Evolutionary conservation across 1,140 invertebrate genomes (phyloP).

Genomic region (Bombus vancouverensis): DNA sequence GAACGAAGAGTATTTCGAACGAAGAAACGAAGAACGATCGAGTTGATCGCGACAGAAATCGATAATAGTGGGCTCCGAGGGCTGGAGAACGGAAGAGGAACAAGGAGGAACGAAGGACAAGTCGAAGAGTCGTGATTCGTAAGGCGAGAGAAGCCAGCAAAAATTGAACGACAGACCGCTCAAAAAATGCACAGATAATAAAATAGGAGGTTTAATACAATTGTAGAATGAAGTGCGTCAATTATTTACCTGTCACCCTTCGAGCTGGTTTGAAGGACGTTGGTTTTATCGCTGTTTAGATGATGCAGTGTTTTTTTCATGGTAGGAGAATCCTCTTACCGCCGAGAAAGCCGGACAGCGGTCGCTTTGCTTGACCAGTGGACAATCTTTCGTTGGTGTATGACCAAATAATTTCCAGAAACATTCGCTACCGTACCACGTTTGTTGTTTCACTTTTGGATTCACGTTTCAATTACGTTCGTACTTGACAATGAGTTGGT

Average conservation of each 20-base stretch:
- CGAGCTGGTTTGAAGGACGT: constrained; percentile 40
- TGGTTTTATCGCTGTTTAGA: constrained; percentile 33
- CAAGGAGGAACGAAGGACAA: neutral
- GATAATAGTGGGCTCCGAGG: neutral
- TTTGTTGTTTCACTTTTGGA: neutral
- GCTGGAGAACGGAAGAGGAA: neutral
- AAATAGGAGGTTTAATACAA: constrained; percentile 66
- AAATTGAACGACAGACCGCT: constrained; percentile 52
- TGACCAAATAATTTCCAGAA: neutral
- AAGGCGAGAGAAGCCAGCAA: neutral
- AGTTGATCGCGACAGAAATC: constrained; percentile 17
- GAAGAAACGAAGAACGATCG: neutral
- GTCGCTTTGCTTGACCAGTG: constrained; percentile 11
- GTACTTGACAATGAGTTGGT: neutral
- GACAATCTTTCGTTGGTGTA: neutral
- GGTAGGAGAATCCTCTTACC: neutral
- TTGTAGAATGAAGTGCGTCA: constrained; percentile 36
- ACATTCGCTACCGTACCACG: neutral
- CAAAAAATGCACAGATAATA: constrained; percentile 61
- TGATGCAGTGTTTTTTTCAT: neutral
- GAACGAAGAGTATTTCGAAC: neutral
- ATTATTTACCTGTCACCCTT: constrained; percentile 50
- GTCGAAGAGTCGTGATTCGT: constrained; percentile 18
- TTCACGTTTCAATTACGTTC: no score
- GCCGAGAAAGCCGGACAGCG: constrained; percentile 19